These are phyloP conservation scores for Rhineura floridana DNA, from an alignment of 2,113 vertebrate genomes.

Conservation along the genomic window DNA sequence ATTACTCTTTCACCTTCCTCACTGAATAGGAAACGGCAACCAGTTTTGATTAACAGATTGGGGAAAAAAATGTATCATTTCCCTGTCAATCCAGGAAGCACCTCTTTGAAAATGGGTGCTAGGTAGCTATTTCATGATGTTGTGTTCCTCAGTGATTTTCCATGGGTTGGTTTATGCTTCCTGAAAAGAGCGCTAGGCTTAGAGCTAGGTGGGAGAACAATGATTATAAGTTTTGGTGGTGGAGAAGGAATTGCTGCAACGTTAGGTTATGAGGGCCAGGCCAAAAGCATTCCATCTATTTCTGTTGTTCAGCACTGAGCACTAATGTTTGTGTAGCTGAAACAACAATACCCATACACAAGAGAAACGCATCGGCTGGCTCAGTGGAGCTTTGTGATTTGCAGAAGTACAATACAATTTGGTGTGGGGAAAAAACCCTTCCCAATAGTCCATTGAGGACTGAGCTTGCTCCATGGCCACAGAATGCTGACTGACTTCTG, in stretches of 20 bases:
- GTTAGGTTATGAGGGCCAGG: neutral
- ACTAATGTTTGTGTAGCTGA: neutral
- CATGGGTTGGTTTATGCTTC: conserved; percentile 41
- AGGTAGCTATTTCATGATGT: conserved; percentile 66
- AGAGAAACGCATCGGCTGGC: too few relatives aligned
- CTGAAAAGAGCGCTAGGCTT: neutral
- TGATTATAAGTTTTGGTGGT: neutral
- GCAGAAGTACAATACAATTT: neutral
- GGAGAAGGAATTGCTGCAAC: neutral
- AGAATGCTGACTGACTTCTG: too few relatives aligned
- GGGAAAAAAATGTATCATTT: conserved; percentile 63
- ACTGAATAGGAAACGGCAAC: conserved; percentile 37
- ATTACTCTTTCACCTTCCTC: conserved; percentile 64
- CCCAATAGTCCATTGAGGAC: too few relatives aligned
- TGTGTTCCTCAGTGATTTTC: conserved; percentile 32
- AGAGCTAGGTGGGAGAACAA: neutral
- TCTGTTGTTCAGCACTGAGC: too few relatives aligned
- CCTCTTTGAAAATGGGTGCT: conserved; percentile 65
- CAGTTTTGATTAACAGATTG: conserved; percentile 66
- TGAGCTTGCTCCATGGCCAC: too few relatives aligned
- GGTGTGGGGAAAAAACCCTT: too few relatives aligned
- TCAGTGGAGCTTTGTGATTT: neutral
- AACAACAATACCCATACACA: neutral
- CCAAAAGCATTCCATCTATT: neutral
- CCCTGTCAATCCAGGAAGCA: conserved; percentile 62